Evolutionary conservation across 1,140 invertebrate species (phyloP), one percentile per base, ranked within the genome.

Genomic region (Caerostris darwini): DNA sequence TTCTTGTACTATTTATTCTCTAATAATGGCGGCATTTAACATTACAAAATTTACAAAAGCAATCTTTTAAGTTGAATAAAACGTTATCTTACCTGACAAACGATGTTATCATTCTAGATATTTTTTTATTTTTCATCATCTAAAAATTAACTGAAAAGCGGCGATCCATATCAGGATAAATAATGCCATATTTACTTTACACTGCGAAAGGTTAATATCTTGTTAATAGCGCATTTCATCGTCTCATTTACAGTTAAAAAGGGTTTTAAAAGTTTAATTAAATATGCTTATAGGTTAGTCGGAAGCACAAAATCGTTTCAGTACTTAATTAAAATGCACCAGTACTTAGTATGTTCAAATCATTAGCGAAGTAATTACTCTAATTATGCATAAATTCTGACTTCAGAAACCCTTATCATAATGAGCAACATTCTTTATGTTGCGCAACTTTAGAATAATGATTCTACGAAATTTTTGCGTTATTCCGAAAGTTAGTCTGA

Each of bases 181-280:
- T 34, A 34, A 34, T 34, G 34, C 34, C 34, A 34, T 34, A 34
- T 34, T 34, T 34, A 34, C 34, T 34, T 34, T 34, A 34, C 34
- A 34, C 34, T 34, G 34, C 2, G 34, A 34, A 34, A 34, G 34
- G 34, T 34, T 34, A 34, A 0, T n/a, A n/a, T 34, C 12, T 64
- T 17, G 17, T 64, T 64, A 64, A 5, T 64, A 14, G 61, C 34
- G 34, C 34, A 34, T 34, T 34, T 64, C 61, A 14, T 64, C 61
- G 61, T 17, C 12, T 14, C 12, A 64, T 14, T 64, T 14, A 64
- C 10, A 71, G n/a, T 71, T 71, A 8, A 71, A 61, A 71, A 71
- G 10, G n/a, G 19, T 71, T 71, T 71, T 7, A 19, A 71, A 71
- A 71, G 59, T 61, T 71, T 71, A 71, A 71, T 71, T 19, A 71